These are phyloP conservation scores for Drosophila bunnanda DNA, from an alignment of 2,888 invertebrate species.

Conservation along the genomic window DNA sequence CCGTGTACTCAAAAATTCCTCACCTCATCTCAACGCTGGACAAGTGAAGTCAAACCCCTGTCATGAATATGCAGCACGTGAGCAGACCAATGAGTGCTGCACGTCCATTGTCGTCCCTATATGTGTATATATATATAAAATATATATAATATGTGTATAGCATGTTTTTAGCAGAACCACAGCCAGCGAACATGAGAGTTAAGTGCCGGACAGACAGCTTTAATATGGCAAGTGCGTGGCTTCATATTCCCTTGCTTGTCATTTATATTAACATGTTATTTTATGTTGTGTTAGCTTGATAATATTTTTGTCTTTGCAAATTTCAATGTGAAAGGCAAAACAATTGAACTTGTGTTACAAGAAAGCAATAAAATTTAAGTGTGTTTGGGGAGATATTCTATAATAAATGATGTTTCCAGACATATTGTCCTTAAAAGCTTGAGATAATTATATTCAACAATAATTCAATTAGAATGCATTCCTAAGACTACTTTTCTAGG, in stretches of 20 bases:
- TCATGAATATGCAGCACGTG: conserved; percentile 51
- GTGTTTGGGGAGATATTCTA: background rate
- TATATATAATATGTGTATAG: background rate
- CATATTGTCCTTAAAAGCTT: background rate
- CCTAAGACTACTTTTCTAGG: background rate
- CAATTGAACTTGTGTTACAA: conserved; percentile 6
- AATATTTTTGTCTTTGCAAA: conserved; percentile 1
- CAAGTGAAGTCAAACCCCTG: conserved; percentile 18
- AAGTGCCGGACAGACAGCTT: conserved; percentile 19
- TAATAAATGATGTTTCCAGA: background rate
- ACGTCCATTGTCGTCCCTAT: conserved; percentile 13
- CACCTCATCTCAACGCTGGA: conserved; percentile 9
- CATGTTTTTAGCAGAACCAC: conserved; percentile 5
- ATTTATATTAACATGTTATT: conserved; percentile 22
- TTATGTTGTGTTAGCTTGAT: conserved; percentile 4
- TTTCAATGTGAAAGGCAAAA: conserved; percentile 2
- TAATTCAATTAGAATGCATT: background rate
- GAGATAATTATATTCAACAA: background rate
- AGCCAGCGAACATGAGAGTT: conserved; percentile 18
- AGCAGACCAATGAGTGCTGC: conserved; percentile 27
- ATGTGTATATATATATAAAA: conserved; percentile 5
- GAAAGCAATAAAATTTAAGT: conserved; percentile 2
- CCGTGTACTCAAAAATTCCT: background rate
- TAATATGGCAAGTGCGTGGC: conserved; percentile 17
- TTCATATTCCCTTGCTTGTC: background rate